Conservation (phyloP, 2,888 invertebrate genomes). For the Cheiracanthium punctorium region DNA sequence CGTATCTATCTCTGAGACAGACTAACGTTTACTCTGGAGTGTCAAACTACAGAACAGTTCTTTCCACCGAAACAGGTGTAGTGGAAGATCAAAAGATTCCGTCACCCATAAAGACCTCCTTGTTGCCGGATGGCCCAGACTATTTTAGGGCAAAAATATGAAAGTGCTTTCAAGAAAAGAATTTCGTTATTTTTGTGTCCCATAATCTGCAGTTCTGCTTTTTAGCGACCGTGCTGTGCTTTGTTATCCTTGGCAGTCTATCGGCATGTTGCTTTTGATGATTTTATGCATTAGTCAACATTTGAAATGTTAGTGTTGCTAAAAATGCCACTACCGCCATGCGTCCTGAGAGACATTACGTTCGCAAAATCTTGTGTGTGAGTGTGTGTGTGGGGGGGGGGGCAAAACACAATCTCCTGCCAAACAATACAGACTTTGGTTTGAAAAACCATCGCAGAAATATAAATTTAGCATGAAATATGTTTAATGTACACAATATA, state of each 20-base stretch:
- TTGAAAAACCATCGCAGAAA: no score
- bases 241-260: conserved; percentile 16
- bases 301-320: neutral
- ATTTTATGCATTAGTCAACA: neutral
- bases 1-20: neutral
- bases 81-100: conserved; percentile 60
- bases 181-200: conserved; percentile 30
- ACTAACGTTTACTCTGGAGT: neutral
- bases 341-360: neutral
- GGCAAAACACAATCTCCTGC: no score
- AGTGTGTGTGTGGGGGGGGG: no score
- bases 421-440: no score
- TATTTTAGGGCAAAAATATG: conserved; percentile 58
- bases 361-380: no score
- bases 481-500: no score
- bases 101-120: conserved; percentile 46
- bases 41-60: neutral
- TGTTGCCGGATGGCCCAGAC: conserved; percentile 25
- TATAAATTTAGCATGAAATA: no score
- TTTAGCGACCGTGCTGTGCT: neutral
- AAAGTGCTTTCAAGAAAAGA: neutral
- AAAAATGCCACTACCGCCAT: neutral
- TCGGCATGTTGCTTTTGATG: conserved; percentile 26
- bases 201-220: neutral
- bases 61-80: conserved; percentile 34